Conservation (phyloP, 2,113 vertebrate species). For the Phalacrocorax pelagicus region DNA sequence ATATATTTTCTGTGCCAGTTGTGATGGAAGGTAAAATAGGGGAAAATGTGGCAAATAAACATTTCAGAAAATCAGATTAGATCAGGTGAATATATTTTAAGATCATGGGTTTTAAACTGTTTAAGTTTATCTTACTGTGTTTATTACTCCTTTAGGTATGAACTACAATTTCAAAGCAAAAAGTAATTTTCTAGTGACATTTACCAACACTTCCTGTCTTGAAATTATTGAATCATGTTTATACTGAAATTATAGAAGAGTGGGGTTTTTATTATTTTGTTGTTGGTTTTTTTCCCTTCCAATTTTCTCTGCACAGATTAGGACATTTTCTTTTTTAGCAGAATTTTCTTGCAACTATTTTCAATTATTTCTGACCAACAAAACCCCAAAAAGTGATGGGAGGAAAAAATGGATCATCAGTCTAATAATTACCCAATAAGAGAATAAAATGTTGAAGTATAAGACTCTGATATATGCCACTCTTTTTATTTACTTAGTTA, state of each 20-base stretch:
- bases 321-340: not conserved
- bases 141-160: not conserved
- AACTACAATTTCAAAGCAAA: not conserved
- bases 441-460: not conserved
- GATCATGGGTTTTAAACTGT: not conserved
- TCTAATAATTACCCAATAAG: not conserved
- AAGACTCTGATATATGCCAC: not conserved
- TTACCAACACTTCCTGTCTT: not conserved
- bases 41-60: not conserved
- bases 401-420: not conserved
- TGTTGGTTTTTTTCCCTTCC: rapidly evolving
- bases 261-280: not conserved
- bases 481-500: not conserved
- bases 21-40: not conserved
- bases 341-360: not conserved
- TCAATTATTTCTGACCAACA: not conserved
- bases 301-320: not conserved
- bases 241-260: not conserved
- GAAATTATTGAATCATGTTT: not conserved
- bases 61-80: not conserved
- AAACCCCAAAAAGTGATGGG: not conserved
- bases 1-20: not conserved
- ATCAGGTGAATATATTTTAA: not conserved
- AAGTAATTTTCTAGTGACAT: not conserved
- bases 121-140: not conserved